A percentile compares a stretch with the other conserved stretches of the same genome.
Conservation (phyloP, 2,888 invertebrate genomes). For the Himalopsyche kuldschensis region DNA sequence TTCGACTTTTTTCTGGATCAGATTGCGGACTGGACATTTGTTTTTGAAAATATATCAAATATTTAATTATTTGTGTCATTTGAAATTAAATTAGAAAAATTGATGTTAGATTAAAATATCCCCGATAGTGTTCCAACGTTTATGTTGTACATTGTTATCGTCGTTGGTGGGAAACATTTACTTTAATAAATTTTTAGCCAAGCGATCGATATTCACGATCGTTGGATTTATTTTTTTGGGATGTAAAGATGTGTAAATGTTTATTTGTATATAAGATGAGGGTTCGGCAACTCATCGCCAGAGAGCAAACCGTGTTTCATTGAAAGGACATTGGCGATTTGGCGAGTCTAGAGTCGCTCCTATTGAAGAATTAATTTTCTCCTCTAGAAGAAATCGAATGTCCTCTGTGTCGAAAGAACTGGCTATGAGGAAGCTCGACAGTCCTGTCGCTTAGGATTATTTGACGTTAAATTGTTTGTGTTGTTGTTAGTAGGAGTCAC, state of each 20-base stretch:
- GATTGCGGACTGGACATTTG: conserved; percentile 2
- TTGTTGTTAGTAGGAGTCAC: conserved; percentile 36
- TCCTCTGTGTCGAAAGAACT: conserved; percentile 6
- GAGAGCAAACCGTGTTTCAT: not conserved
- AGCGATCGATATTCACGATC: conserved; percentile 10
- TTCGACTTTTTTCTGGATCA: not conserved
- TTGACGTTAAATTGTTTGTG: conserved; percentile 54
- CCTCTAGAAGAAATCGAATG: not conserved
- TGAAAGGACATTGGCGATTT: not conserved
- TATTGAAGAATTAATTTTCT: not conserved
- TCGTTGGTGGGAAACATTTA: conserved; percentile 22
- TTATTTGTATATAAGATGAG: conserved; percentile 32
- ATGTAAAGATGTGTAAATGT: conserved; percentile 37
- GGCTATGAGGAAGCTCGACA: conserved; percentile 27
- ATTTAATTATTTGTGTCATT: not conserved
- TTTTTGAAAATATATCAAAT: not conserved
- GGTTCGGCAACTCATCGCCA: conserved; percentile 32
- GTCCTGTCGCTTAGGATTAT: conserved; percentile 50
- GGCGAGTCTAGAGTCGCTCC: not conserved
- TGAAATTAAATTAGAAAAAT: conserved; percentile 24
- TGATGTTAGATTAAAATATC: conserved; percentile 37
- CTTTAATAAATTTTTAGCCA: conserved; percentile 19
- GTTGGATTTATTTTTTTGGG: conserved; percentile 28
- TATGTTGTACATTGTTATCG: conserved; percentile 36
- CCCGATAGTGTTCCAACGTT: conserved; percentile 37